Base-by-base conservation (phyloP, 2,113 vertebrate species). In the Pelusios castaneus region DNA sequence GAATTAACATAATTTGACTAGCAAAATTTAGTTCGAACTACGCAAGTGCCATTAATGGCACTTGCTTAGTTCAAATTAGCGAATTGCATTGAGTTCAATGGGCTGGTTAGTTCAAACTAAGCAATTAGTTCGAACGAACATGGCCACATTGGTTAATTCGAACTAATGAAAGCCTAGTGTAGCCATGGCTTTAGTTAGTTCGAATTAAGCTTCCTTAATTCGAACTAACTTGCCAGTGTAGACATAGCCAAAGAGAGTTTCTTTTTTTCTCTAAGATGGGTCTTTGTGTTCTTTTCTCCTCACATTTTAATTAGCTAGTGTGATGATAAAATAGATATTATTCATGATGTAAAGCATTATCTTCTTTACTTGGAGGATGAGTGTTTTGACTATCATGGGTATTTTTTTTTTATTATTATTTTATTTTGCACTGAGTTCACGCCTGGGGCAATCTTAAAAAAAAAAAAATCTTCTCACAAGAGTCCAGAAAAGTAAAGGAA, bases 311-410 rank as follows among this genome's bases (percentile, higher is more conserved):
- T 38, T 56, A 78, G 2, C 24, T 63, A 41, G 5, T 17, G 3
- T 16, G 29, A 47, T 73, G 38, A 1, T 54, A 12, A 41, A 6
- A 1, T 16, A 52, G 51, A 52, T 52, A 16, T 52, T 52, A 52
- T 52, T 52, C 51, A 52, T 52, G 51, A 17, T 52, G 17, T 52
- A 17, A 52, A 52, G 21, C 9, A 21, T 2, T n/a, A 2, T 88
- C 2, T 19, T 81, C 6, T 25, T 78, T 43, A 12, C 75, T 19
- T 19, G 73, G 55, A 56, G 43, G 67, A 82, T 80, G 92, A 52
- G 6, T 0, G 58, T 31, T 52, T 31, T 9, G 19, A 63, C 10
- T 58, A 1, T 38, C 80, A 49, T 0, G 4, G 1, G 24, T 8
- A 17, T 67, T 67, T 67, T 67, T 8, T 17, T 29, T 54, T 27